Evolutionary conservation across 2,113 vertebrate species (phyloP), one percentile per base, ranked within the genome.

Genomic region (Herpailurus yagouaroundi): DNA sequence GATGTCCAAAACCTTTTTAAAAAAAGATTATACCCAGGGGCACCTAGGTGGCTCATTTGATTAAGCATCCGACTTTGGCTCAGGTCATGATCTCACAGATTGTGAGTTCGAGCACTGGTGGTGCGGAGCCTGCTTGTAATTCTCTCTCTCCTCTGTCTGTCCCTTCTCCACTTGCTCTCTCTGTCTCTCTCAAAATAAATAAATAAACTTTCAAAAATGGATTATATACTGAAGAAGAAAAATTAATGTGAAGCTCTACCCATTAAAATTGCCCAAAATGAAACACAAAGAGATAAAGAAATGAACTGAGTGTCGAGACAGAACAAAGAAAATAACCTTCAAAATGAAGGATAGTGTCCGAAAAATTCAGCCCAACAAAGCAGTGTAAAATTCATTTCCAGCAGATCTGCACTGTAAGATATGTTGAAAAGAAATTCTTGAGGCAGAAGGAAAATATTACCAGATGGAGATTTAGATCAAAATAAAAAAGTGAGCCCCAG

Each of bases 401-500:
- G 10, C 15, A 63, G 90, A 82, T 71, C 23, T 95, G 0, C 27
- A 94, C 4, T 60, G 7, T 50, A 93, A 95, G n/a, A 36, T 38
- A 41, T 13, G 2, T 38, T 92, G 68, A 94, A 90, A 41, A 73
- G 74, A 97, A 69, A 81, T 94, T 74, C 11, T 92, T 94, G 60
- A 87, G 29, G 13, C 18, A 84, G 50, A 93, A 60, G 50, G 8
- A 79, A 89, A 92, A 81, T 81, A 4, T 63, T 89, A 68, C 25
- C 36, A 76, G 3, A 38, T 95, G 36, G 41, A 64, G 21, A 92
- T 48, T 92, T 81, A 91, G 4, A 76, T 80, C 27, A 52, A 95
- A 36, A 55, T 60, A 71, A 91, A 93, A 7, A 14, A 79, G n/a
- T 69, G 27, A 50, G 5, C 12, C 6, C 23, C 38, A 86, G 52